Conservation (phyloP, 2,888 invertebrate species). For the Polyploca ridens region DNA sequence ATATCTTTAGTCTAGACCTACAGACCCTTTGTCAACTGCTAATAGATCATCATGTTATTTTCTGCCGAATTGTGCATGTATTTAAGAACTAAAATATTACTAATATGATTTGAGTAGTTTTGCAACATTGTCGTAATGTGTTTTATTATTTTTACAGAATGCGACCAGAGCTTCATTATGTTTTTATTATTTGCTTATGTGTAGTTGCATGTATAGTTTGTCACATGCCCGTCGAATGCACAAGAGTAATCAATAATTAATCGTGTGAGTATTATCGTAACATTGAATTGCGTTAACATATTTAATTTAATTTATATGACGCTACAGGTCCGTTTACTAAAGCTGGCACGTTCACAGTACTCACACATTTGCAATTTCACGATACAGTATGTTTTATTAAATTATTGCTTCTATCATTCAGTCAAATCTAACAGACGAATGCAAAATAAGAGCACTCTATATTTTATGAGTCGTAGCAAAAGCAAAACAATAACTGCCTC, state of each 20-base stretch:
- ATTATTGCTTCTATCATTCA: too few relatives aligned
- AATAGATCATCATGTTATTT: background rate
- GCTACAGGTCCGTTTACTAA: too few relatives aligned
- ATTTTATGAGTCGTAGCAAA: too few relatives aligned
- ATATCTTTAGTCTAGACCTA: background rate
- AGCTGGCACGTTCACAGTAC: too few relatives aligned
- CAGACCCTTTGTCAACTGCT: background rate
- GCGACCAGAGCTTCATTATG: constrained; percentile 60
- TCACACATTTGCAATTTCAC: too few relatives aligned
- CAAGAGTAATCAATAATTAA: constrained; percentile 49
- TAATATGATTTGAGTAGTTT: constrained; percentile 24
- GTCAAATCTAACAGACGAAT: too few relatives aligned
- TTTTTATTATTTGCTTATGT: constrained; percentile 72
- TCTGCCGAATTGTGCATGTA: background rate
- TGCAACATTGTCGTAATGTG: constrained; percentile 26
- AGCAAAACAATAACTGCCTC: too few relatives aligned
- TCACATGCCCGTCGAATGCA: constrained; percentile 54
- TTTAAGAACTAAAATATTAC: background rate
- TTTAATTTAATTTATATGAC: background rate
- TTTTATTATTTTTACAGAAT: constrained; percentile 67
- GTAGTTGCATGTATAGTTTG: constrained; percentile 76
- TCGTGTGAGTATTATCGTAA: constrained; percentile 63
- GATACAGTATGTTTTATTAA: too few relatives aligned
- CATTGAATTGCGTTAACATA: constrained; percentile 9
- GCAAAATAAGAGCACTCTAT: background rate